Evolutionary conservation across 1,140 invertebrate species (phyloP).

Genomic region (Caenorhabditis inopinata): DNA sequence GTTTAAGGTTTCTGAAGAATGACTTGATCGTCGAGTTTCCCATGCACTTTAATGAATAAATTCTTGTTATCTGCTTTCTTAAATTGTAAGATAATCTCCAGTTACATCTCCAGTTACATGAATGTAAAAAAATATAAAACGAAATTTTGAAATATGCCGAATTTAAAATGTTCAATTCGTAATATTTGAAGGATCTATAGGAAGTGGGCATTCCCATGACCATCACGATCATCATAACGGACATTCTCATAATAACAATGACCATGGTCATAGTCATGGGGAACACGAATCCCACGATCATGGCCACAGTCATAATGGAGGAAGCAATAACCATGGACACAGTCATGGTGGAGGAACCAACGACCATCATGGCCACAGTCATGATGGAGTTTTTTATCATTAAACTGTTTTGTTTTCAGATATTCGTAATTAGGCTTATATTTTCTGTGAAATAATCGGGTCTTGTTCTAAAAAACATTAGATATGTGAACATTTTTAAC

Average conservation of each 20-base stretch:
- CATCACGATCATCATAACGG: constrained; percentile 4
- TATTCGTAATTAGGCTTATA: neutral
- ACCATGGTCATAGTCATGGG: neutral
- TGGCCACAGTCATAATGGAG: constrained; percentile 33
- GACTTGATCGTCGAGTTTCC: too few species aligned
- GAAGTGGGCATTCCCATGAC: neutral
- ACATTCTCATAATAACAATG: constrained; percentile 30
- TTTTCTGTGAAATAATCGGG: neutral
- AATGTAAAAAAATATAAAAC: too few species aligned
- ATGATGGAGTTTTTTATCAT: constrained; percentile 39
- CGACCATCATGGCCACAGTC: constrained; percentile 33
- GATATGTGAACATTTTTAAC: too few species aligned
- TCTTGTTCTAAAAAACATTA: too few species aligned
- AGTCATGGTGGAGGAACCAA: neutral
- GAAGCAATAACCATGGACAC: neutral
- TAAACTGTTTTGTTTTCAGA: neutral
- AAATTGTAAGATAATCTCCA: too few species aligned
- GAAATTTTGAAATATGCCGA: too few species aligned
- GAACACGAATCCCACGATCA: neutral
- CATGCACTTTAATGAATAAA: too few species aligned
- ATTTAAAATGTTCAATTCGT: too few species aligned
- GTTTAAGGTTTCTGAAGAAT: too few species aligned
- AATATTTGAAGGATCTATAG: neutral
- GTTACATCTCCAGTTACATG: too few species aligned
- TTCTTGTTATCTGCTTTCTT: too few species aligned